Conservation (phyloP, 1,140 invertebrate genomes). For the Saccostrea cuccullata region DNA sequence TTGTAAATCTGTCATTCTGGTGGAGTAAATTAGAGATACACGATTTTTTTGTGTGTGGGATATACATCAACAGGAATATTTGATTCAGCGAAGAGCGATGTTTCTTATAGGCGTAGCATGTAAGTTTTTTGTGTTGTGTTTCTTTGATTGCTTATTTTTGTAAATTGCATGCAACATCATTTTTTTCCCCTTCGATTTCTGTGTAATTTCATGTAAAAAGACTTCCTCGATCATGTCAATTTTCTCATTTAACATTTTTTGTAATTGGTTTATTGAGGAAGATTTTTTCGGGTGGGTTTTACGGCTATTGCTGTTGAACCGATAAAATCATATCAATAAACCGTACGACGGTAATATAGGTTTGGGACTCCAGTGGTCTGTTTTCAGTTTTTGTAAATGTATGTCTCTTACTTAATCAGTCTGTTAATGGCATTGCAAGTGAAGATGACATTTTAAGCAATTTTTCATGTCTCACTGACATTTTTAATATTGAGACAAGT, state of each 20-base stretch:
- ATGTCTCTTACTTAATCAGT: no score
- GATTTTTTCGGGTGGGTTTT: neutral
- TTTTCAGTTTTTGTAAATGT: no score
- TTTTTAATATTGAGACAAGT: neutral
- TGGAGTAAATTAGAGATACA: neutral
- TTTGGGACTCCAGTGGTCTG: no score
- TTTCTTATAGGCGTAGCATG: neutral
- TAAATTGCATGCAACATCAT: neutral
- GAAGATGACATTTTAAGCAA: neutral
- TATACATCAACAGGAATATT: neutral
- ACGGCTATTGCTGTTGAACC: neutral
- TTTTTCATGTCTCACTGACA: neutral
- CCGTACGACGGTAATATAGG: no score
- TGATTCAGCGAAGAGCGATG: neutral
- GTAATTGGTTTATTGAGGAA: constrained; percentile 3
- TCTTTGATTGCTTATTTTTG: neutral
- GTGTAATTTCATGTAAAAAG: no score
- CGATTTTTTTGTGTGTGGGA: constrained; percentile 8
- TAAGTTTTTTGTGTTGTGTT: neutral
- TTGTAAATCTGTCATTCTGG: neutral
- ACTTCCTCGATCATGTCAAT: neutral
- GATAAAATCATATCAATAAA: neutral
- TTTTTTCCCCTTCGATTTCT: neutral
- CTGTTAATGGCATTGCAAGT: neutral
- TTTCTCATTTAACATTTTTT: neutral